Evolutionary conservation across 2,888 invertebrate genomes (phyloP), one percentile per base, ranked within the genome.

Genomic region (Zaprionus bogoriensis): DNA sequence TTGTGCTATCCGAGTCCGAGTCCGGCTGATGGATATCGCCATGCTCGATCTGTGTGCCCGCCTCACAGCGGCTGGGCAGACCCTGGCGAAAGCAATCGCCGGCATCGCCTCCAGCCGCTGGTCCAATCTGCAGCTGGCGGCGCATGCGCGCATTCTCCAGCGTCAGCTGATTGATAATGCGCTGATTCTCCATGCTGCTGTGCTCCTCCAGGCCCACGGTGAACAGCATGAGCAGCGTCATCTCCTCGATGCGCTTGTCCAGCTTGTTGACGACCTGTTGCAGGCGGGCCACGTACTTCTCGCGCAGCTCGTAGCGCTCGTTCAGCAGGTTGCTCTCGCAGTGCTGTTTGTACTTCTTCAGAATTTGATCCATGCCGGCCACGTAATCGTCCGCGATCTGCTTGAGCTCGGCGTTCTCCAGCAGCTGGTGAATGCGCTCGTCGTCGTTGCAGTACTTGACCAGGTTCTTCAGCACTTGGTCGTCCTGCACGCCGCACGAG

Each of bases 91-190:
- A 50, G 9, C 0, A 20, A 5, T 54, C 47, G 10, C 28, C 50
- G 32, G 27, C 39, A 2, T 14, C 14, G 7, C 3, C 17, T 38
- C 64, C 60, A 6, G n/a, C n/a, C n/a, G n/a, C n/a, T n/a, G 7
- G 7, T 36, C 14, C 17, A 1, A 83, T 80, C 30, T 86, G 81
- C 22, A 82, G 46, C 38, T 73, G 53, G 4, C 63, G 52, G 1
- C 82, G 84, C 46, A 82, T 42, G 42, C 58, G 17, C 4, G 66
- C 63, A 9, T 86, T 82, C 32, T 86, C 81, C 6, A 20, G 32
- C 4, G 20, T 2, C 22, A 86, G 53, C 20, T 64, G 46, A 0
- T 53, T n/a, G 0, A 82, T 83, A 3, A 64, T 39, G 4, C 22
- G 44, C n/a, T 66, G 67, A 30, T 80, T 80, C 2, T 62, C 51